Evolutionary conservation across 2,888 invertebrate species (phyloP).

Genomic region (Callyntrura sp.): DNA sequence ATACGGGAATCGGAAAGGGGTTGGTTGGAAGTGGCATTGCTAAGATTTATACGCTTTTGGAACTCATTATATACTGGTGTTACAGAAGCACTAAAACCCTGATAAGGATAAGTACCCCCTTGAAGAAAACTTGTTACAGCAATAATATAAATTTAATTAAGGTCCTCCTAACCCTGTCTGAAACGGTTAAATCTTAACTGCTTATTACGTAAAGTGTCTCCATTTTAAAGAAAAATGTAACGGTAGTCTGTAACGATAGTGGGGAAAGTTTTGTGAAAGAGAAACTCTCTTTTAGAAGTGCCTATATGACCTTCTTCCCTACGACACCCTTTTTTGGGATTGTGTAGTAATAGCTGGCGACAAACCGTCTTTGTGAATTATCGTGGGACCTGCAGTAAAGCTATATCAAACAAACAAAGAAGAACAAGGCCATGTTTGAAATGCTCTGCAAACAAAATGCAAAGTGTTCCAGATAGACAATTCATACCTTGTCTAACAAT

Average conservation of each 20-base stretch:
- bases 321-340: no score
- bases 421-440: background rate
- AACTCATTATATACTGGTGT: no score
- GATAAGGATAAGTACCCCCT: no score
- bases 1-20: background rate
- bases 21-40: no score
- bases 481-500: background rate
- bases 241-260: no score
- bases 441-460: background rate
- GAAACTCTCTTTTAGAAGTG: slow-evolving; percentile 4
- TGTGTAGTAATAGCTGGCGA: background rate
- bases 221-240: background rate
- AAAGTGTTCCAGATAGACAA: background rate
- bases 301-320: background rate
- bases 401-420: no score
- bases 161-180: no score
- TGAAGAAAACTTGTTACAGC: no score
- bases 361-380: slow-evolving; percentile 28
- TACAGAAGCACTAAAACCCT: no score
- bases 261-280: no score
- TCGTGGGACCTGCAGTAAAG: slow-evolving; percentile 8
- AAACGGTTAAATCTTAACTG: background rate
- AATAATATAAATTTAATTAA: slow-evolving; percentile 25
- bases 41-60: no score
- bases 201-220: background rate